Conservation (phyloP, 2,797 vertebrate species). For the Acanthurus lineatus region DNA sequence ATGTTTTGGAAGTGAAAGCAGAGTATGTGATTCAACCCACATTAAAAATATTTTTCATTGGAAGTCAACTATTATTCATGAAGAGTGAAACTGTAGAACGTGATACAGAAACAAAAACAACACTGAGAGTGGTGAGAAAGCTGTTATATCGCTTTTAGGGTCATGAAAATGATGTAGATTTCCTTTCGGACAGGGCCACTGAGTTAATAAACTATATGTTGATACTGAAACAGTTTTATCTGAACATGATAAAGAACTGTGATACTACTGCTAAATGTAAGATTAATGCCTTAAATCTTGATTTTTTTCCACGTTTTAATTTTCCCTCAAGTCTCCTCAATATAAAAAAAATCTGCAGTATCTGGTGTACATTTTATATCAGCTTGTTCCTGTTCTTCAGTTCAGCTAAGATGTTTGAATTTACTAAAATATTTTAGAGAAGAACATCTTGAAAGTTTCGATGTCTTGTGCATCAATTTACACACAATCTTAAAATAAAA, state of each 20-base stretch:
- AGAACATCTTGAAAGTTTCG: no score
- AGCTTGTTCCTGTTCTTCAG: background rate
- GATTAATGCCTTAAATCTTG: background rate
- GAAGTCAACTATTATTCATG: background rate
- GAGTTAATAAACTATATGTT: background rate
- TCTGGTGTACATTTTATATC: background rate
- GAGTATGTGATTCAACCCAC: background rate
- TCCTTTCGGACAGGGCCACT: no score
- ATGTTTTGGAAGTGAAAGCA: constrained; percentile 24
- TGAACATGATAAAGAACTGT: background rate
- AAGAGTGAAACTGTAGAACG: background rate
- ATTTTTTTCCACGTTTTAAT: background rate
- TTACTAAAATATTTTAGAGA: background rate
- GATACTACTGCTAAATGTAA: background rate
- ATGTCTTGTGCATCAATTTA: no score
- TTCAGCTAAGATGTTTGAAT: background rate
- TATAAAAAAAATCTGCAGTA: background rate
- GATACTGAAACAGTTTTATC: background rate
- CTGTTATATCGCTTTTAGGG: background rate
- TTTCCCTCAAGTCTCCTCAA: background rate
- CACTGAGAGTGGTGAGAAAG: background rate
- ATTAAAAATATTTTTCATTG: background rate
- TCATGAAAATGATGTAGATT: background rate
- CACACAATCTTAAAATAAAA: no score
- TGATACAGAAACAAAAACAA: background rate